These are phyloP conservation scores for Euura saliciscinereae DNA, from an alignment of 1,140 invertebrate species.

Conservation along the genomic window DNA sequence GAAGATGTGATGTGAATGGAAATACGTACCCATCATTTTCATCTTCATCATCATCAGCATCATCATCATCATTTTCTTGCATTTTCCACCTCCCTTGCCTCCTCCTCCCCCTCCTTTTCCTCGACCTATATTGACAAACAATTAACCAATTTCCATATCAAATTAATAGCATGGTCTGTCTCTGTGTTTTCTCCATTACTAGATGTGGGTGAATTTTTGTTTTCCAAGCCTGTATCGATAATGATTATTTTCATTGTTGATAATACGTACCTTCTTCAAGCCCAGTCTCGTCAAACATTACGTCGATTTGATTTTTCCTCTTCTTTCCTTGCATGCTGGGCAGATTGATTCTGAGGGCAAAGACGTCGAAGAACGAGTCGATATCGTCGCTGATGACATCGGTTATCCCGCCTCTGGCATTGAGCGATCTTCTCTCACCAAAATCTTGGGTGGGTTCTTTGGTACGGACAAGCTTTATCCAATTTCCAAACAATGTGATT, in stretches of 20 bases:
- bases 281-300: slow-evolving; percentile 47
- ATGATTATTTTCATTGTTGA: no score
- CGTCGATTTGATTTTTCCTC: slow-evolving; percentile 49
- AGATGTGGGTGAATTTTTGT: no score
- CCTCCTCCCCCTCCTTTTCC: slow-evolving; percentile 49
- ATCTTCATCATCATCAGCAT: slow-evolving; percentile 65
- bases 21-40: slow-evolving; percentile 64
- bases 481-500: slow-evolving; percentile 59
- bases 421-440: background rate
- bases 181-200: no score
- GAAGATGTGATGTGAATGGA: background rate
- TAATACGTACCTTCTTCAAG: slow-evolving; percentile 42
- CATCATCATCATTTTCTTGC: slow-evolving; percentile 71
- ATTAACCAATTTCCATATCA: background rate
- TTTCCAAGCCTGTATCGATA: no score
- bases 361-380: slow-evolving; percentile 63
- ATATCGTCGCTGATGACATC: slow-evolving; percentile 59
- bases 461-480: slow-evolving; percentile 60
- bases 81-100: slow-evolving; percentile 56
- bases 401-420: slow-evolving; percentile 35
- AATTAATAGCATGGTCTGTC: no score
- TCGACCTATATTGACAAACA: slow-evolving; percentile 17
- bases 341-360: slow-evolving; percentile 55
- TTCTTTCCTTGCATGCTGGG: slow-evolving; percentile 46
- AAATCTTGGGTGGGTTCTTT: background rate